Percentiles rank a stretch among this genome's conserved stretches.
Evolutionary conservation across 1,140 invertebrate genomes (phyloP).

Genomic region (Leguminivora glycinivorella): DNA sequence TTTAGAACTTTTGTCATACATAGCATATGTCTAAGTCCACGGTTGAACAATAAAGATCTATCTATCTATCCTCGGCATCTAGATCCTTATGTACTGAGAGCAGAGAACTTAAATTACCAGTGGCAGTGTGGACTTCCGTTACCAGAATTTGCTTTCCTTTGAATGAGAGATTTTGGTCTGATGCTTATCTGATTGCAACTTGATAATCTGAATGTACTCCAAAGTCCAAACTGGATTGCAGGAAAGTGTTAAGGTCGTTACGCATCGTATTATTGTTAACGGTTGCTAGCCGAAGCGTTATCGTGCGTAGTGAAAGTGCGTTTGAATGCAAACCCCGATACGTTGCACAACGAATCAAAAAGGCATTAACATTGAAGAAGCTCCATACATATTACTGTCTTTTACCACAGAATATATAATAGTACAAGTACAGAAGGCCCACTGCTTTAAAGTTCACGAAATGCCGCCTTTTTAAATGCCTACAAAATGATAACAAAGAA

Average conservation of each 20-base stretch:
- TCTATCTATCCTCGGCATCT: too few species aligned
- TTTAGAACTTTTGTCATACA: too few species aligned
- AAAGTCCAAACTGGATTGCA: not conserved
- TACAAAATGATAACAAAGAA: too few species aligned
- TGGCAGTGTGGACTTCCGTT: too few species aligned
- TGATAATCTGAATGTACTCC: not conserved
- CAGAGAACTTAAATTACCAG: too few species aligned
- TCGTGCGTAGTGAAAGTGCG: slow-evolving; percentile 26
- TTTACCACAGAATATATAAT: too few species aligned
- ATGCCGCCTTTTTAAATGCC: too few species aligned
- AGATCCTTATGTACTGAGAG: too few species aligned
- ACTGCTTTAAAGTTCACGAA: too few species aligned
- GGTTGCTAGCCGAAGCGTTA: slow-evolving; percentile 17
- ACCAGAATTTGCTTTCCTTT: not conserved
- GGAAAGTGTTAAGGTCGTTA: slow-evolving; percentile 24
- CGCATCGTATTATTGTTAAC: slow-evolving; percentile 12
- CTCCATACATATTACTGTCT: not conserved
- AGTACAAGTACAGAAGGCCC: too few species aligned
- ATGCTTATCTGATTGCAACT: not conserved
- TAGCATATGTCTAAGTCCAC: too few species aligned
- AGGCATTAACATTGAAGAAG: not conserved
- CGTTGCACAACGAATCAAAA: not conserved
- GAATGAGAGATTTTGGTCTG: not conserved
- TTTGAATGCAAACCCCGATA: slow-evolving; percentile 14
- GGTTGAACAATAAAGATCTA: too few species aligned